Evolutionary conservation across 2,797 vertebrate species (phyloP), one percentile per base, ranked within the genome.

Genomic region (Danio choprae): DNA sequence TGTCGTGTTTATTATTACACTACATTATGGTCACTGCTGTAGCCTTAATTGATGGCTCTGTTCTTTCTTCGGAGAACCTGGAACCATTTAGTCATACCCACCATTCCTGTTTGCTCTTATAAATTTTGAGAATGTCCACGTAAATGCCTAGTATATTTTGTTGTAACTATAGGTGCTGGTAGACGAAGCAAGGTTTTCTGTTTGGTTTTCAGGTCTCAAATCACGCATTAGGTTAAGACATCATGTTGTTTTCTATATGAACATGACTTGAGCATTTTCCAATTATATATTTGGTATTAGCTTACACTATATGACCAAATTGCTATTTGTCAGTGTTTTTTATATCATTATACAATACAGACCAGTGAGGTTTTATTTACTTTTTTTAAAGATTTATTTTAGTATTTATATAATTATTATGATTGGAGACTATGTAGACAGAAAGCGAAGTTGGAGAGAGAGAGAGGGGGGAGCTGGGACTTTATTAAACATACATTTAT

Each of bases 1-100:
- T 82, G 83, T 84, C 74, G 58, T 87, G 81, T 87, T 86, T 87
- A 87, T 82, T 85, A 84, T 88, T 84, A 79, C 11, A 74, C 81
- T 53, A 74, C 81, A 84, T 84, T 84, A 83, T 81, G 83, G 83
- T 77, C 81, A 81, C 81, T 83, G 81, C 75, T 76, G 64, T 46
- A 72, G 73, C 63, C 50, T 63, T 87, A 87, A 85, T 78, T 81
- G 82, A 84, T 82, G 81, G 79, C 75, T 64, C 60, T 81, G 65
- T 79, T 76, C 65, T 74, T 85, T 77, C 74, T 59, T 81, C 38
- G 8, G 76, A 64, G 58, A 83, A 81, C 83, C 83, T 86, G 83
- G 81, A 84, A 84, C 53, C 68, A 73, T 83, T 86, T 79, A 86
- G 80, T 59, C 80, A 64, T 79, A 74, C 81, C 79, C 74, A 85